Evolutionary conservation across 1,140 invertebrate genomes (phyloP), one percentile per base, ranked within the genome.

Genomic region (Brachionus rotundiformis): DNA sequence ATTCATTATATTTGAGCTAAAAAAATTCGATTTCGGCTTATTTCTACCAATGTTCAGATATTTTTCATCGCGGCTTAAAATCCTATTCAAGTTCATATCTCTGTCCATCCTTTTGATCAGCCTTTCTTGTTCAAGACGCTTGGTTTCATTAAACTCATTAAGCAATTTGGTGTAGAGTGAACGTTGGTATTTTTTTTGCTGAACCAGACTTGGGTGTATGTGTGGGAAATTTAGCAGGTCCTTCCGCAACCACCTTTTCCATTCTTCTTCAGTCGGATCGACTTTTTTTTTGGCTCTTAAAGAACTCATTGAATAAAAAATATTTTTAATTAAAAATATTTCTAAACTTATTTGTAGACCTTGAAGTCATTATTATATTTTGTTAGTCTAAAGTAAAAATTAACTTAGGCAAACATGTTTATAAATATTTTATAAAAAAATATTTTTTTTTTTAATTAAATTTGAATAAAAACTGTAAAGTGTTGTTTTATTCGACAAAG

Each of bases 51-150:
- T 73, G 68, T 44, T 73, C 19, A 73, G 11, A 41, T 47, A 73
- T 25, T 73, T 73, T 73, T 73, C 16, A 41, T 73, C 68, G 0
- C 36, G 16, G 7, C 19, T 73, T 10, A 73, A 44, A 2, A 73
- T 8, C n/a, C 68, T n/a, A 73, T 73, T 73, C 19, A 73, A 16
- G 36, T 73, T 73, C 68, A 73, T 73, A 39, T 73, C 68, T 23
- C 68, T 23, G 41, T 73, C 68, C 23, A 73, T 31, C 2, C 39
- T 16, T 44, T 25, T 73, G 4, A 73, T 73, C 7, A 4, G n/a
- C 11, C 19, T 73, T 73, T 73, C 68, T 25, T 73, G 33, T 44
- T 73, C 68, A 44, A 25, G 19, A 11, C 39, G 68, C 13, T 44
- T 44, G 10, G 23, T 25, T 73, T 25, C 39, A 44, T 73, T 73